Percentiles rank a stretch among this genome's conserved stretches.
Conservation (phyloP, 2,797 vertebrate species). For the Chaunax sp. region DNA sequence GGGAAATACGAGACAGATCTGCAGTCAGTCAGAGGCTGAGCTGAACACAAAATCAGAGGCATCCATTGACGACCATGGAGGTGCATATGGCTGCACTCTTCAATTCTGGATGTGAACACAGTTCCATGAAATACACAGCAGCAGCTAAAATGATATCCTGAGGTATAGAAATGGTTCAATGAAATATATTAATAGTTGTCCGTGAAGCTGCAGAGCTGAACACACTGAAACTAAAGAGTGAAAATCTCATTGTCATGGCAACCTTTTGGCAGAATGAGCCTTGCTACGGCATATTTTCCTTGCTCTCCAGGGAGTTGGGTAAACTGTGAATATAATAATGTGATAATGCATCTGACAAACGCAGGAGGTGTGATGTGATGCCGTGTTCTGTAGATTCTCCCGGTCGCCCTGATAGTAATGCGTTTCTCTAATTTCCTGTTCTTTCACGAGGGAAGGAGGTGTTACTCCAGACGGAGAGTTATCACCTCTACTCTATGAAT, state of each 20-base stretch:
- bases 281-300: conserved; percentile 57
- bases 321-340: conserved; percentile 80
- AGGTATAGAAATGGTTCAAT: conserved; percentile 18
- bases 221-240: conserved; percentile 31
- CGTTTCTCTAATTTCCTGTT: conserved; percentile 65
- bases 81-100: conserved; percentile 5
- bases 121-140: conserved; percentile 22
- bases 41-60: not conserved
- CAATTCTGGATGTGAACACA: conserved; percentile 15
- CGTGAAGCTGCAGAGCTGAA: conserved; percentile 26
- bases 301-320: conserved; percentile 69
- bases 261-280: conserved; percentile 66
- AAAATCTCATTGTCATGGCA: conserved; percentile 73
- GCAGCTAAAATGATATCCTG: conserved; percentile 9
- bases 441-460: conserved; percentile 23
- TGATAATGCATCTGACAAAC: conserved; percentile 77
- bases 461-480: conserved; percentile 34
- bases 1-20: too few relatives aligned
- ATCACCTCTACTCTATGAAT: conserved; percentile 15
- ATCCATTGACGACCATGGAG: conserved; percentile 5
- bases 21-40: too few relatives aligned
- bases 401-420: conserved; percentile 37
- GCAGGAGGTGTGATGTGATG: conserved; percentile 70
- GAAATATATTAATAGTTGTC: conserved; percentile 41
- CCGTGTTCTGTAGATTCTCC: conserved; percentile 38